Percentiles rank a stretch among this genome's conserved stretches.
These are phyloP conservation scores for Dendropsophus ebraccatus DNA, from an alignment of 2,113 vertebrate genomes.

Conservation along the genomic window DNA sequence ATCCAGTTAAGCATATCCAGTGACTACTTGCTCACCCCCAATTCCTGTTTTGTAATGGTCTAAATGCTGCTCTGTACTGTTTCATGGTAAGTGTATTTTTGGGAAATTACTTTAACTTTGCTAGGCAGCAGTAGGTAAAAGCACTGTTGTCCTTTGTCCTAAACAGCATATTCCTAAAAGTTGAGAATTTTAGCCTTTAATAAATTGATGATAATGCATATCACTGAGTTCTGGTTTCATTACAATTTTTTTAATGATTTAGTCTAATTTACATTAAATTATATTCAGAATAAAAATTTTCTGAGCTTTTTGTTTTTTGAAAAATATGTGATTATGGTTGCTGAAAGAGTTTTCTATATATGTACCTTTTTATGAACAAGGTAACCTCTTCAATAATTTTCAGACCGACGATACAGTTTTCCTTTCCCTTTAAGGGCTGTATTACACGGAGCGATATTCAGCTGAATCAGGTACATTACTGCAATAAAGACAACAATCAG, in stretches of 20 bases:
- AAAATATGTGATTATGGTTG: too few species aligned
- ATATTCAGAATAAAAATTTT: neutral
- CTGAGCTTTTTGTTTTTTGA: neutral
- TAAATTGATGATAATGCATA: constrained; percentile 69
- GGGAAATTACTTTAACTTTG: constrained; percentile 54
- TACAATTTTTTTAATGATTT: neutral
- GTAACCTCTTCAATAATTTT: too few species aligned
- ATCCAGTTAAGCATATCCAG: neutral
- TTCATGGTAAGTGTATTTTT: neutral
- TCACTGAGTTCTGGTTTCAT: constrained; percentile 63
- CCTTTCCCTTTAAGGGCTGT: too few species aligned
- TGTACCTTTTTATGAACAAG: too few species aligned
- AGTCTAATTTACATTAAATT: neutral
- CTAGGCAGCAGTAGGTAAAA: constrained; percentile 23
- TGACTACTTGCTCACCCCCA: constrained; percentile 21
- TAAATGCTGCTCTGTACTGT: constrained; percentile 57
- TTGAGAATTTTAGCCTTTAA: constrained; percentile 68
- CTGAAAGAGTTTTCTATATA: too few species aligned
- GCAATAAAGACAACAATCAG: too few species aligned
- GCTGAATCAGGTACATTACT: too few species aligned
- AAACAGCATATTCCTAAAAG: constrained; percentile 63
- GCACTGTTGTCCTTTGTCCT: constrained; percentile 58
- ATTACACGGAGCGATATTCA: too few species aligned
- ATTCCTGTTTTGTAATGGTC: constrained; percentile 29
- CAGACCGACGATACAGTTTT: too few species aligned